Base-by-base conservation (phyloP, 2,797 vertebrate species). In the Choloepus didactylus region DNA sequence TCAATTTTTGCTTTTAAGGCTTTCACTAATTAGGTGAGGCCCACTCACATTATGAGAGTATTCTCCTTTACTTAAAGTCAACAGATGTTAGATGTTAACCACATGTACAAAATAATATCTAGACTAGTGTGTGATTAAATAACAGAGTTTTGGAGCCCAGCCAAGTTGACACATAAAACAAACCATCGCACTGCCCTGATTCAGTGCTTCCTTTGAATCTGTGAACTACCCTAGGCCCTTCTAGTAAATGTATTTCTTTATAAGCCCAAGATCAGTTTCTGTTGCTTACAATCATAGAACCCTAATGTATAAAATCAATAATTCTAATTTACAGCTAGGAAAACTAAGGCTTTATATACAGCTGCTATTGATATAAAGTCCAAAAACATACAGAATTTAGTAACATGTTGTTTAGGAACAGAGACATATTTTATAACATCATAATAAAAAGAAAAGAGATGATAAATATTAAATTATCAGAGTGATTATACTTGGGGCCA, bases 211-310 rank as follows among this genome's bases (percentile, higher is more conserved):
- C 41, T 91, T 75, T 27, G 75, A 38, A 14, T 64, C 67, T 89
- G 9, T 86, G 27, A 73, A 51, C 11, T 11, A 41, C 35, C 38
- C 46, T 56, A 21, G 38, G 29, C 51, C 19, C 25, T 69, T 81
- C 51, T 54, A 62, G 44, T 0, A 76, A 92, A 88, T 64, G 9
- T n/a, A 75, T 90, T 80, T 76, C 54, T 81, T 31, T 56, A 46
- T 29, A 69, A 89, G 25, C 18, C 21, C 8, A n/a, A 85, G 67
- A 85, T 38, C 8, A 75, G 29, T 69, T 94, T 88, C 41, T 92
- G 35, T 80, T 89, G 35, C 67, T 81, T 73, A 56, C n/a, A 92
- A 85, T 72, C 49, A 70, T 80, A 94, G 67, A 67, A 83, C 8
- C 5, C 51, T 79, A 86, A 90, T n/a, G 59, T 77, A 46, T 46